Evolutionary conservation across 2,797 vertebrate species (phyloP), one percentile per base, ranked within the genome.

Genomic region (Ctenopoma multispine): DNA sequence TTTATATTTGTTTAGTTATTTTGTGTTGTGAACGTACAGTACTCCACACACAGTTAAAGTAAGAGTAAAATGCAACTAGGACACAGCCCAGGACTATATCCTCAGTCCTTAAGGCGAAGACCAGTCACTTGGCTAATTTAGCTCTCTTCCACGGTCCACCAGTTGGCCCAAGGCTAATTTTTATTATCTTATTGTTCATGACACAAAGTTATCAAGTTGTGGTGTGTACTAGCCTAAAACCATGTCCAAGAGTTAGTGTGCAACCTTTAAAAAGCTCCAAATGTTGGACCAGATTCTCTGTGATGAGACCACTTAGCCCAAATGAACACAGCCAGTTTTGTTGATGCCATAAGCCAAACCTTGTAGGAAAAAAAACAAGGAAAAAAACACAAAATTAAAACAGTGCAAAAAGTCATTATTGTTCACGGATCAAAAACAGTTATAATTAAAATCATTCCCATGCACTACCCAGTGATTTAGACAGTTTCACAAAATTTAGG

Each of bases 401-500:
- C 40, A 34, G 58, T 60, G 27, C 24, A 44, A 38, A 44, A 20
- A 62, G 44, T 21, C 29, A 40, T 63, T 60, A 36, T 21, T 57
- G 27, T 78, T 77, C 63, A 63, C 38, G 51, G 47, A 81, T 80
- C 59, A 80, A 79, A 88, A 43, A 17, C 49, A 8, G 40, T 46
- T 17, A 63, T 80, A 29, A 81, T 75, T 77, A 58, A 72, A 78
- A 68, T 59, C 29, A 64, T 38, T 73, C 46, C 53, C 13, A 66
- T 38, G 49, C 61, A 47, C 44, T 72, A 62, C 58, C 49, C 69
- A 68, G 63, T 67, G 4, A 76, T 77, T 78, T 79, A 41, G 41
- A 54, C 71, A 61, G 41, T 75, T 80, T 72, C 51, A 12, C 63
- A 66, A 50, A 24, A 58, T 82, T 72, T 62, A 29, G 56, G 34